Conservation (phyloP, 2,888 invertebrate species). For the Phanerotoma sp. region DNA sequence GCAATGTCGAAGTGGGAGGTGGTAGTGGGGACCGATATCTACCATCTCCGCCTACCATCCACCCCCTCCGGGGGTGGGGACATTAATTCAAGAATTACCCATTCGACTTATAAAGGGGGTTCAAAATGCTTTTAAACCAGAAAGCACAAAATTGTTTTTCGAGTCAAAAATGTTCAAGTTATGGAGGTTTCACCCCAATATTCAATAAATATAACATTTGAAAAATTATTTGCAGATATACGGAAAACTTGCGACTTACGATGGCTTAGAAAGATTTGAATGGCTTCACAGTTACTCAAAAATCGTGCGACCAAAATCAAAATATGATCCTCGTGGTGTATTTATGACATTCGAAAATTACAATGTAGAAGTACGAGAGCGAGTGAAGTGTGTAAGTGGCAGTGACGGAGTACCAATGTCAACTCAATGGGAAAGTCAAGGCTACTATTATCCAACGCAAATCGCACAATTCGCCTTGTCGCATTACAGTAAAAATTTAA, state of each 20-base stretch:
- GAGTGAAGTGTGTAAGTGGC: conserved; percentile 95
- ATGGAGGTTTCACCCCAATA: too few relatives aligned
- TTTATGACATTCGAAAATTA: conserved; percentile 98
- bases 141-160: too few relatives aligned
- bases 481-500: conserved; percentile 94
- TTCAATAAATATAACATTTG: neutral
- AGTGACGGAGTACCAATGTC: conserved; percentile 92
- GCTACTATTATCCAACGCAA: conserved; percentile 98
- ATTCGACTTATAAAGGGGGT: too few relatives aligned
- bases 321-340: conserved; percentile 86
- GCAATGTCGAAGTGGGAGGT: too few relatives aligned
- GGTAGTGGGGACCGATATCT: too few relatives aligned
- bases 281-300: conserved; percentile 95
- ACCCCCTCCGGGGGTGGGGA: too few relatives aligned
- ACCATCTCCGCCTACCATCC: too few relatives aligned
- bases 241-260: conserved; percentile 76
- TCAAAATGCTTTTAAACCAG: too few relatives aligned
- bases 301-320: conserved; percentile 83
- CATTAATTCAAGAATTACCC: too few relatives aligned
- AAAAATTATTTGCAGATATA: conserved; percentile 65
- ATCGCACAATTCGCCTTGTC: conserved; percentile 97
- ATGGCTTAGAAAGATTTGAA: conserved; percentile 81
- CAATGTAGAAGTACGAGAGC: conserved; percentile 93
- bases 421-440: conserved; percentile 95
- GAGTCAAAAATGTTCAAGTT: too few relatives aligned